Conservation (phyloP, 2,888 invertebrate species). For the Cephonodes hylas region DNA sequence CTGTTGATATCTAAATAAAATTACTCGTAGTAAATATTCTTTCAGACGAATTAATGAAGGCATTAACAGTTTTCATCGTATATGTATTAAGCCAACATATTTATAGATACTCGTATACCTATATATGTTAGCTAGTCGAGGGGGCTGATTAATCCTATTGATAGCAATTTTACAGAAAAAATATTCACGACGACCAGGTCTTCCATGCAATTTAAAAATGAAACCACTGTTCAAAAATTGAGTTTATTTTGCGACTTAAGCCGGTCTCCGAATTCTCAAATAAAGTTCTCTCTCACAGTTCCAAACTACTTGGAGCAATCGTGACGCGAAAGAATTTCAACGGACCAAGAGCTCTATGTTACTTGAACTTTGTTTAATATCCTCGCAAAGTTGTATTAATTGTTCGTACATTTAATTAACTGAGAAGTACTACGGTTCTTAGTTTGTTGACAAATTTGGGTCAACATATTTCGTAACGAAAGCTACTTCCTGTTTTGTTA, state of each 20-base stretch:
- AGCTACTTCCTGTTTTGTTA: constrained; percentile 1
- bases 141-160: too few relatives aligned
- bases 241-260: background rate
- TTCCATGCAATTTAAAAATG: background rate
- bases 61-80: too few relatives aligned
- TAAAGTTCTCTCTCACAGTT: background rate
- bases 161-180: background rate
- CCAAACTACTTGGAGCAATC: background rate
- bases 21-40: too few relatives aligned
- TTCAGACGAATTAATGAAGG: too few relatives aligned
- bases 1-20: too few relatives aligned
- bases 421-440: background rate
- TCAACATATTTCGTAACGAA: background rate
- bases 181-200: background rate
- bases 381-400: constrained; percentile 8
- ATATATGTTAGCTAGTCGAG: too few relatives aligned
- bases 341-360: background rate
- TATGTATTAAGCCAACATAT: too few relatives aligned
- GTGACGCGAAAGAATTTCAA: background rate
- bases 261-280: background rate
- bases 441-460: background rate
- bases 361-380: constrained; percentile 5
- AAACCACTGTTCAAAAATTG: background rate
- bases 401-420: constrained; percentile 3
- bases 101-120: too few relatives aligned